Evolutionary conservation across 2,888 invertebrate species (phyloP), one percentile per base, ranked within the genome.

Genomic region (Melanostoma scalare): DNA sequence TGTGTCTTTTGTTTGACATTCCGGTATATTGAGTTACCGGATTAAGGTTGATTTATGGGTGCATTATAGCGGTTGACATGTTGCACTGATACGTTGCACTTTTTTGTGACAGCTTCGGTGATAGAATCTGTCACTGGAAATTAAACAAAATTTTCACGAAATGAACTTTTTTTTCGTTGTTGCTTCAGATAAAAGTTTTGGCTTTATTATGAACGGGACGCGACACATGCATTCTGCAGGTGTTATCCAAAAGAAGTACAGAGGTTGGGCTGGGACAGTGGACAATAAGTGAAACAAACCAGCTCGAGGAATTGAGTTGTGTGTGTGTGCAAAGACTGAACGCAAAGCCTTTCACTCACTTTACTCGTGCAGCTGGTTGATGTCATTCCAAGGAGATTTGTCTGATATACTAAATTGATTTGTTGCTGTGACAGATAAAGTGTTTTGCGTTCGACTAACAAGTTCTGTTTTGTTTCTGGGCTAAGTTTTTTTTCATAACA

Each of bases 31-130:
- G 77, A 73, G 63, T 73, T 71, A 48, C 78, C 68, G 63, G 82
- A 82, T 82, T 82, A 69, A 78, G 55, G 53, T 63, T 82, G 82
- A 82, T 82, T 78, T 78, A 82, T 82, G 77, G 44, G 77, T 78
- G 50, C 82, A 82, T 74, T 82, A 82, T 36, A 65, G 60, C 46
- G 8, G 65, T 40, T 77, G 82, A 82, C 82, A 48, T 78, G 78
- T 52, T 74, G 68, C 78, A 63, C 73, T 74, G 78, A 82, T 82
- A 82, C 44, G 71, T 20, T 55, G 77, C 56, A 56, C 40, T 48
- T 67, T 53, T 74, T 67, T 63, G 52, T 82, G 82, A 82, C 82
- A 82, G 73, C 63, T 82, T 69, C 69, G 73, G 73, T 78, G 82
- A 82, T 82, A 82, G 67, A 56, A 82, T 82, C 78, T 82, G 82